Evolutionary conservation across 30 jellyfish, hydroid and myxozoan genomes (phyloP), one percentile per base, ranked within the genome.

Genomic region (Pelagia noctiluca): DNA sequence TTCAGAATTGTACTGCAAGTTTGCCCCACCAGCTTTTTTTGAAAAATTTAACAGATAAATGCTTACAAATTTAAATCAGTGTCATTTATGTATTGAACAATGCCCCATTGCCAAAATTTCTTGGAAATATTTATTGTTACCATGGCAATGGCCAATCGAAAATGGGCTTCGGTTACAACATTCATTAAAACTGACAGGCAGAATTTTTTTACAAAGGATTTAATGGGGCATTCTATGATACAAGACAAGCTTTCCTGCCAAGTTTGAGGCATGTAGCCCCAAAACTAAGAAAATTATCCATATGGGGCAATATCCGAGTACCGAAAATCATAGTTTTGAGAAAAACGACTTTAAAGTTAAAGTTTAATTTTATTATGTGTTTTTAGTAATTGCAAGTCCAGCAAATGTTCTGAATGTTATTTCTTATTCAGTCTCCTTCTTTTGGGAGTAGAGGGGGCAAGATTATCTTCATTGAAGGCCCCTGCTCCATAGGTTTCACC

Each of bases 401-500:
- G 57, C 16, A 42, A 42, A 42, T 42, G 8, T 42, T 42, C 8
- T 42, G 16, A 42, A 42, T 5, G 12, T 42, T 16, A 42, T 42
- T 42, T 42, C 57, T 42, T 42, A 42, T 5, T 42, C 57, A 42
- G 57, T 42, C 57, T 42, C 57, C 8, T 42, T 42, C 12, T 16
- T 42, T 42, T 42, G 57, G 57, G 57, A 42, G 57, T 5, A 42
- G 57, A 42, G 57, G 57, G 57, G 8, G 57, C 57, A 42, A 42
- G 57, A 42, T 42, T 42, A 42, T 42, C 57, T 5, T 42, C 57
- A 42, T 42, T 42, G 57, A 42, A 42, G 57, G 57, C 57, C 57
- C 57, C 12, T n/a, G n/a, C n/a, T n/a, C n/a, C n/a, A n/a, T n/a
- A n/a, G n/a, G n/a, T n/a, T n/a, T n/a, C n/a, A n/a, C n/a, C n/a